Evolutionary conservation across 2,797 vertebrate species (phyloP).

Genomic region (Chrysocyon brachyurus): DNA sequence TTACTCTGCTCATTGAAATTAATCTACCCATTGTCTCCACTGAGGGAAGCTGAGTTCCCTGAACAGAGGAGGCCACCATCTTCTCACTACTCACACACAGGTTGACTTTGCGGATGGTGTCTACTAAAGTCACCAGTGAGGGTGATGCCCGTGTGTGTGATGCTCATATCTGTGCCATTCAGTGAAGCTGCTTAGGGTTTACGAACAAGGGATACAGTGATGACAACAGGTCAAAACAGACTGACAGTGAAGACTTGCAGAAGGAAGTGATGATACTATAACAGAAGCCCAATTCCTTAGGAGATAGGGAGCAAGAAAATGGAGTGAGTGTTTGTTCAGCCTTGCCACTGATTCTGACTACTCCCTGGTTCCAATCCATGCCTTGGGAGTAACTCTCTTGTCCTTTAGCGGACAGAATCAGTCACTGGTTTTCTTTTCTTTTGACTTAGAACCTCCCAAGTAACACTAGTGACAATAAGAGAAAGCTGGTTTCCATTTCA

Average conservation of each 20-base stretch:
- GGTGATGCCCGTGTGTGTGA: accelerated
- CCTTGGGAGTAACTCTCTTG: neutral
- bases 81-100: neutral
- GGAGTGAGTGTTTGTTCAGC: neutral
- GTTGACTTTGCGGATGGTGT: neutral
- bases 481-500: constrained; percentile 59
- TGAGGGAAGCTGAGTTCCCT: neutral
- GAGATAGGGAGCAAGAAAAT: neutral
- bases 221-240: neutral
- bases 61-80: neutral
- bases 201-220: neutral
- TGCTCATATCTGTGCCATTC: neutral
- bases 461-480: constrained; percentile 15
- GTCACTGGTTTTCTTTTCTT: neutral
- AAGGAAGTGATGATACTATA: neutral
- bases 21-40: neutral
- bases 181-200: neutral
- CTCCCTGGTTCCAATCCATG: neutral
- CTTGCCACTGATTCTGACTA: neutral
- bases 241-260: neutral
- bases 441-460: neutral
- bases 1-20: neutral
- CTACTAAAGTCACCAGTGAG: neutral
- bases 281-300: neutral
- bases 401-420: neutral